These are phyloP conservation scores for Neotoma lepida DNA, from an alignment of 2,113 vertebrate genomes.

Conservation along the genomic window DNA sequence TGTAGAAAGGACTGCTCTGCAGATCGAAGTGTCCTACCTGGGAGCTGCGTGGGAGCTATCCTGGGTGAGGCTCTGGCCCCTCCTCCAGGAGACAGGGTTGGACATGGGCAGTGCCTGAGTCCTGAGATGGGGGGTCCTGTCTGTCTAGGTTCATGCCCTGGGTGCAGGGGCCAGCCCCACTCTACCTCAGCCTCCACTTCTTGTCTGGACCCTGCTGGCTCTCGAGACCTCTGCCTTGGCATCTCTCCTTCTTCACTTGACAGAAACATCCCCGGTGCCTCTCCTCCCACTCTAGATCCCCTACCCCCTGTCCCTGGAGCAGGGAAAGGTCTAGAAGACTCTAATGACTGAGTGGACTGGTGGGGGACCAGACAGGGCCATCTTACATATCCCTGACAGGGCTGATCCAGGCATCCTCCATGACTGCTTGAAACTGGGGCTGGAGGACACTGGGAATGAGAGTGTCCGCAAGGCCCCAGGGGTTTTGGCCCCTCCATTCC, in stretches of 20 bases:
- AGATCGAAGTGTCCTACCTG: neutral
- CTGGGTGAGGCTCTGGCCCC: neutral
- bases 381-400: constrained; percentile 68
- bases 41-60: constrained; percentile 19
- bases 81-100: neutral
- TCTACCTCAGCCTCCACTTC: neutral
- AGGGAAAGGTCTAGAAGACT: constrained; percentile 49
- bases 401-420: constrained; percentile 43
- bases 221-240: neutral
- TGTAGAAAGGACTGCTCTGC: constrained; percentile 62
- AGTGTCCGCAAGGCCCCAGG: constrained; percentile 60
- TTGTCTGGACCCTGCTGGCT: neutral
- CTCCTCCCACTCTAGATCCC: neutral
- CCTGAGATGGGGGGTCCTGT: neutral
- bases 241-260: neutral
- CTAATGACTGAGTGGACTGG: constrained; percentile 40
- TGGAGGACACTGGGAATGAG: constrained; percentile 55
- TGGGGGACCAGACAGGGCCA: constrained; percentile 68
- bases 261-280: neutral
- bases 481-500: constrained; percentile 64
- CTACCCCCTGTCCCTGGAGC: neutral
- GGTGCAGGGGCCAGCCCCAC: constrained; percentile 41
- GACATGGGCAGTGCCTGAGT: constrained; percentile 31
- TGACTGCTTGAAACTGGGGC: constrained; percentile 38
- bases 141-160: neutral